These are phyloP conservation scores for Chrysolina oricalcia DNA, from an alignment of 2,888 invertebrate genomes.

Conservation along the genomic window DNA sequence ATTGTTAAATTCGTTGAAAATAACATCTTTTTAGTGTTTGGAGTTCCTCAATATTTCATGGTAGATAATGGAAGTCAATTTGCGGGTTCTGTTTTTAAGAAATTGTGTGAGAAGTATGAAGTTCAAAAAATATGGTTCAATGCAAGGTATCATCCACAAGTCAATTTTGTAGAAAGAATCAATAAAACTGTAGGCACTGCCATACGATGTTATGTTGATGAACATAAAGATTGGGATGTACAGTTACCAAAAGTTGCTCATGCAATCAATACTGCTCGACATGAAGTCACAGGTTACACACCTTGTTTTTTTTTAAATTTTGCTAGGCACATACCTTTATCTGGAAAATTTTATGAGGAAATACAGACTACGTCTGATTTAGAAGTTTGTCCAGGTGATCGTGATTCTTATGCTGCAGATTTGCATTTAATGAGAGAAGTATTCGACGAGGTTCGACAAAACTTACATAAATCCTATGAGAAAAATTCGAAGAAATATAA, in stretches of 20 bases:
- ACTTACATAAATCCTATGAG: conserved; percentile 34
- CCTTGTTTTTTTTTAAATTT: conserved; percentile 49
- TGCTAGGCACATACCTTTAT: conserved; percentile 46
- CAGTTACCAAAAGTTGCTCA: conserved; percentile 42
- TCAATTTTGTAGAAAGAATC: conserved; percentile 62
- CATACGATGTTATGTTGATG: conserved; percentile 50
- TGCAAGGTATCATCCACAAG: conserved; percentile 62
- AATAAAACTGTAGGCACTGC: conserved; percentile 61
- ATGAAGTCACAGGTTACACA: conserved; percentile 47
- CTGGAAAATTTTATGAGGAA: conserved; percentile 46
- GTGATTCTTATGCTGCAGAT: conserved; percentile 12
- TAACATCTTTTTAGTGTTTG: conserved; percentile 46
- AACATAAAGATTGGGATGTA: conserved; percentile 41
- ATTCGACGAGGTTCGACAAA: conserved; percentile 26
- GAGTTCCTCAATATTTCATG: conserved; percentile 40
- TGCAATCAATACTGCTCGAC: conserved; percentile 47
- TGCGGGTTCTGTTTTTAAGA: conserved; percentile 39
- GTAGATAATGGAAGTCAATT: conserved; percentile 45
- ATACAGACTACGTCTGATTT: not conserved
- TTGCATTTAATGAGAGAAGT: conserved; percentile 11
- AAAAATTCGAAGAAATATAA: conserved; percentile 25
- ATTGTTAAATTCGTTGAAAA: conserved; percentile 46
- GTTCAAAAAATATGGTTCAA: conserved; percentile 54
- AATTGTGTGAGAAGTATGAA: conserved; percentile 46
- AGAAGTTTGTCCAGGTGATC: not conserved